Conservation (phyloP, 2,888 invertebrate genomes). For the Dolichomitus sp. region DNA sequence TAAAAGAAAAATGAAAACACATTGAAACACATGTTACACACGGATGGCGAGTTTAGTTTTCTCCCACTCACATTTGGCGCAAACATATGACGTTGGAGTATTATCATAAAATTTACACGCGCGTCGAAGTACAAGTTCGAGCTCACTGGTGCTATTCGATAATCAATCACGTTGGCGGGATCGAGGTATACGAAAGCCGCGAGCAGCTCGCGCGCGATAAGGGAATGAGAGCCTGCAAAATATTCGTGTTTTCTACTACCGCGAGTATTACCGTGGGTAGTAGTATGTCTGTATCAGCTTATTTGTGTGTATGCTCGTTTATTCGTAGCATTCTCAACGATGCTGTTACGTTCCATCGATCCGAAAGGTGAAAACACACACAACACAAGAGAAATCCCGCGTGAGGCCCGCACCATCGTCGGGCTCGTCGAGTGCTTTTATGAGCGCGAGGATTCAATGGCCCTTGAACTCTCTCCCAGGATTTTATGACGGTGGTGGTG, state of each 20-base stretch:
- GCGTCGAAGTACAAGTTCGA: conserved; percentile 20
- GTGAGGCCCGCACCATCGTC: conserved; percentile 14
- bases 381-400: conserved; percentile 21
- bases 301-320: conserved; percentile 38
- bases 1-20: not conserved
- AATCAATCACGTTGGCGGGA: conserved; percentile 53
- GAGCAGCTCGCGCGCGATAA: conserved; percentile 47
- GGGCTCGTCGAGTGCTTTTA: conserved; percentile 41
- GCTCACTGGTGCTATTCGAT: conserved; percentile 29
- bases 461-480: conserved; percentile 37
- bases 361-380: conserved; percentile 21
- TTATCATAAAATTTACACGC: conserved; percentile 47
- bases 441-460: conserved; percentile 40
- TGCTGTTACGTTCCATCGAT: conserved; percentile 55
- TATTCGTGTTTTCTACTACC: conserved; percentile 14
- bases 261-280: not conserved
- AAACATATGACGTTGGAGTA: conserved; percentile 21
- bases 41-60: not conserved
- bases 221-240: conserved; percentile 50
- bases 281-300: conserved; percentile 21
- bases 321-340: conserved; percentile 32
- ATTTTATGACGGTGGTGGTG: conserved; percentile 21
- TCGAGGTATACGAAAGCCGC: conserved; percentile 35
- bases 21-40: not conserved
- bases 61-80: not conserved